phyloP scores from a whole-genome alignment of 2,888 invertebrate genomes.

The Diplolepis rosae region DNA sequence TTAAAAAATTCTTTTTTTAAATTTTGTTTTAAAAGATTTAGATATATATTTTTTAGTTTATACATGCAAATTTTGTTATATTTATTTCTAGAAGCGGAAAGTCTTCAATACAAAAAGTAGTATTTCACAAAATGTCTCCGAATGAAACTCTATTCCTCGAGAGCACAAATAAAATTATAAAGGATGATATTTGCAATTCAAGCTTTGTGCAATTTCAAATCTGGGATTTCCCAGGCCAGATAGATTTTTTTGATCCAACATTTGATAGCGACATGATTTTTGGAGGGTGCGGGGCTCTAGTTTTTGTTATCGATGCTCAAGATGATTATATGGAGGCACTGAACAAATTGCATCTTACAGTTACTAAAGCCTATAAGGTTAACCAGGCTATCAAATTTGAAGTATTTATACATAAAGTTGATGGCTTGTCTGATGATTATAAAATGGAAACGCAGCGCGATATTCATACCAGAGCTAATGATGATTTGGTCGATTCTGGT shows the following conservation, averaged over 20 bases:
- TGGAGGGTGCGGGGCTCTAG: slow-evolving; percentile 96
- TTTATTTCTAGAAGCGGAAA: slow-evolving; percentile 90
- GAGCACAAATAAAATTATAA: slow-evolving; percentile 98
- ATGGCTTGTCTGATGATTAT: slow-evolving; percentile 98
- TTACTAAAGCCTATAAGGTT: slow-evolving; percentile 95
- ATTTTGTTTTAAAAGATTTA: slow-evolving; percentile 24
- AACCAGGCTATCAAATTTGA: slow-evolving; percentile 98
- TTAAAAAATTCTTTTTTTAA: background rate
- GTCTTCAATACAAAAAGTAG: slow-evolving; percentile 99
- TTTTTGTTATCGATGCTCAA: slow-evolving; percentile 99
- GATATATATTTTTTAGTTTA: background rate
- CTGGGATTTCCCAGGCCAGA: slow-evolving; percentile 99
- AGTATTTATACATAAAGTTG: slow-evolving; percentile 99
- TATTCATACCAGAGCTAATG: slow-evolving; percentile 96
- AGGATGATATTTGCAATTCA: slow-evolving; percentile 97
- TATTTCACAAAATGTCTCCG: slow-evolving; percentile 99
- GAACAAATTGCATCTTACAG: slow-evolving; percentile 92
- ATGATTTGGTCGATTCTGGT: slow-evolving; percentile 93
- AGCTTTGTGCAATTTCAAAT: slow-evolving; percentile 99
- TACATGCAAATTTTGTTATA: background rate
- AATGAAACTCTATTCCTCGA: slow-evolving; percentile 99
- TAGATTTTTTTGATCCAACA: slow-evolving; percentile 96
- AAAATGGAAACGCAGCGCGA: slow-evolving; percentile 99
- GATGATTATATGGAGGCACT: slow-evolving; percentile 98
- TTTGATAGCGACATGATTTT: slow-evolving; percentile 98